These are phyloP conservation scores for Chaetorhynchus papuensis DNA, from an alignment of 2,113 vertebrate species.

Conservation along the genomic window DNA sequence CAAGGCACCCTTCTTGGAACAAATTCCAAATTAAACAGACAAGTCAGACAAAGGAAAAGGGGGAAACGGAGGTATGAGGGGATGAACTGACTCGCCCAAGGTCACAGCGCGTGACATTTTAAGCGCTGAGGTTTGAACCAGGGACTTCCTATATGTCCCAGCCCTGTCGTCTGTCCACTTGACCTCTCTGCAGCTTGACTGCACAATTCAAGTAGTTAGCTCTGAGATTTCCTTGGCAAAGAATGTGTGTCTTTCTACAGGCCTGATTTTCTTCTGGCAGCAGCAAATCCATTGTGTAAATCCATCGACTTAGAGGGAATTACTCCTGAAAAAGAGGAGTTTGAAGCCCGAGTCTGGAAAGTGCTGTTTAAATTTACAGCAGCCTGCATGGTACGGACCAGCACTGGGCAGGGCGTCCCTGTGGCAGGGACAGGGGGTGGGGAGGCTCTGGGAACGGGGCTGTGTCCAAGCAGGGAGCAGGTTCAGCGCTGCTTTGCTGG, in stretches of 20 bases:
- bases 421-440: accelerated
- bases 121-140: slow-evolving; percentile 17
- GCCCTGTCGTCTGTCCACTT: slow-evolving; percentile 41
- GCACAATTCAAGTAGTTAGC: slow-evolving; percentile 64
- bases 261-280: slow-evolving; percentile 59
- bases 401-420: neutral
- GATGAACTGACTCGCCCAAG: neutral
- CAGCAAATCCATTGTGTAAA: slow-evolving; percentile 63
- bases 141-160: neutral
- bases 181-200: slow-evolving; percentile 54
- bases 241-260: slow-evolving; percentile 35
- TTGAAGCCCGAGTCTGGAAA: neutral
- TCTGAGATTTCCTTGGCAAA: slow-evolving; percentile 58
- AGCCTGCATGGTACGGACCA: accelerated
- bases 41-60: neutral
- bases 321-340: slow-evolving; percentile 26
- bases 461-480: neutral
- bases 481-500: neutral
- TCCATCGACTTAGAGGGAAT: slow-evolving; percentile 53
- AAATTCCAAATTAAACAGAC: neutral
- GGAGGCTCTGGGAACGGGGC: neutral
- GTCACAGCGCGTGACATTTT: neutral
- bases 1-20: neutral
- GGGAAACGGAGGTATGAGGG: neutral
- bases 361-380: neutral